Percentiles rank a stretch among this genome's conserved stretches.
These are phyloP conservation scores for Acanthornis magna DNA, from an alignment of 2,797 vertebrate genomes.

Conservation along the genomic window DNA sequence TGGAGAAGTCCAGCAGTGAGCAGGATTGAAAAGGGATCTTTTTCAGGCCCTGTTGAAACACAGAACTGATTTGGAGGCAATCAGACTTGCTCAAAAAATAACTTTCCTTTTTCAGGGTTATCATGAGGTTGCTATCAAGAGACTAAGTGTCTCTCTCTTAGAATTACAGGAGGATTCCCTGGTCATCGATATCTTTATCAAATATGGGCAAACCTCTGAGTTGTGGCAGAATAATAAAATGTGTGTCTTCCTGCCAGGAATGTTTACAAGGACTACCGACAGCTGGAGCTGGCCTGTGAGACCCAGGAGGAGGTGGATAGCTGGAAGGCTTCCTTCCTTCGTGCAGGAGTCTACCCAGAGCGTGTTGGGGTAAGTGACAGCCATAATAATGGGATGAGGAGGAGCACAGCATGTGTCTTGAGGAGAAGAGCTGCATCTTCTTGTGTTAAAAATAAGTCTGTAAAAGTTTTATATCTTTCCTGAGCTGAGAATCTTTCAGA, in stretches of 20 bases:
- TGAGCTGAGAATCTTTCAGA: neutral
- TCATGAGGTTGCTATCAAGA: neutral
- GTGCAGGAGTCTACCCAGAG: constrained; percentile 96
- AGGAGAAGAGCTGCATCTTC: neutral
- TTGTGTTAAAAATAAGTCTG: neutral
- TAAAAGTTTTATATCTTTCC: neutral
- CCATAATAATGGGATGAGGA: neutral
- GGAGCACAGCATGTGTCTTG: neutral
- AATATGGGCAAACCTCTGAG: neutral
- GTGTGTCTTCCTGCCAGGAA: constrained; percentile 78
- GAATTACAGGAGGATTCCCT: neutral
- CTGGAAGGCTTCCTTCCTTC: constrained; percentile 97
- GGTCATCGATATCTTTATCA: neutral
- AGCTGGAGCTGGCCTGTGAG: constrained; percentile 97
- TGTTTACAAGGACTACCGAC: constrained; percentile 97
- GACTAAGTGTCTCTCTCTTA: neutral
- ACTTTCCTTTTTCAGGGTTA: neutral
- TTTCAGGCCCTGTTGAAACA: neutral
- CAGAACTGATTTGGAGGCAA: neutral
- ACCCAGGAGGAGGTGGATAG: constrained; percentile 96
- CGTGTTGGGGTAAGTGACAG: constrained; percentile 83
- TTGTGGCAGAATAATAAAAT: neutral
- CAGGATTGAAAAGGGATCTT: neutral
- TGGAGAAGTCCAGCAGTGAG: neutral
- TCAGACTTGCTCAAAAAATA: neutral